Evolutionary conservation across 2,113 vertebrate genomes (phyloP).

Genomic region (Rhea pennata): DNA sequence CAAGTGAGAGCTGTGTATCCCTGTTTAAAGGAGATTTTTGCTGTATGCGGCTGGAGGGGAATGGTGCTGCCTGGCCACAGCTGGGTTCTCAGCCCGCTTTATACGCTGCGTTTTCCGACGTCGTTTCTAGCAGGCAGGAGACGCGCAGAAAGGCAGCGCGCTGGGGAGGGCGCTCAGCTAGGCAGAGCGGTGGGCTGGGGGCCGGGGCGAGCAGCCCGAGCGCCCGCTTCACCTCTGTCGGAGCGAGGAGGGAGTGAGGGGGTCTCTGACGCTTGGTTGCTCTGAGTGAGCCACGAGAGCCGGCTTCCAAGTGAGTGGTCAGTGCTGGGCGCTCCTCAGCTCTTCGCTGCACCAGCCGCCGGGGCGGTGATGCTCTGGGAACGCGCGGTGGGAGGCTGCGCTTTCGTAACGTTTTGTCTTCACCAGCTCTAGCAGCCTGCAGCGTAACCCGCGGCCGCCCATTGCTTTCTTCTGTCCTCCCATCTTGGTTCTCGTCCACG

Average conservation of each 20-base stretch:
- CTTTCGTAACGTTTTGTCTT: not conserved
- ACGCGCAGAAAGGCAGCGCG: not conserved
- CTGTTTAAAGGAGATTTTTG: not conserved
- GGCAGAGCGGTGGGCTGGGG: not conserved
- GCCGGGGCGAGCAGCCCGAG: not conserved
- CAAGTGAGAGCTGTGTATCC: not conserved
- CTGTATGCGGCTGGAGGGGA: not conserved
- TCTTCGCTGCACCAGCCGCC: not conserved
- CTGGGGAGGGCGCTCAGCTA: not conserved
- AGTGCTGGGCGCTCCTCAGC: not conserved
- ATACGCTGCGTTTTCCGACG: not conserved
- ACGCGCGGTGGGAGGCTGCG: not conserved
- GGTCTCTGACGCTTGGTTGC: not conserved
- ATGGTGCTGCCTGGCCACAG: not conserved
- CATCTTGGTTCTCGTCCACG: not conserved
- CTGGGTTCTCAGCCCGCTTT: not conserved
- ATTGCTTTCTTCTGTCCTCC: not conserved
- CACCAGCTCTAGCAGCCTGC: not conserved
- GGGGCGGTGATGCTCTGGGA: not conserved
- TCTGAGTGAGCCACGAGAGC: not conserved
- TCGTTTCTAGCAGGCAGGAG: not conserved
- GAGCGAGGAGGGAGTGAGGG: not conserved
- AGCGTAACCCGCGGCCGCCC: not conserved
- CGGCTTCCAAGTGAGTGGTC: not conserved
- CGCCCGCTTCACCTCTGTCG: not conserved